phyloP scores from a whole-genome alignment of 37 sponge, comb jelly and placozoan genomes.

The Petrosia ficiformis region DNA sequence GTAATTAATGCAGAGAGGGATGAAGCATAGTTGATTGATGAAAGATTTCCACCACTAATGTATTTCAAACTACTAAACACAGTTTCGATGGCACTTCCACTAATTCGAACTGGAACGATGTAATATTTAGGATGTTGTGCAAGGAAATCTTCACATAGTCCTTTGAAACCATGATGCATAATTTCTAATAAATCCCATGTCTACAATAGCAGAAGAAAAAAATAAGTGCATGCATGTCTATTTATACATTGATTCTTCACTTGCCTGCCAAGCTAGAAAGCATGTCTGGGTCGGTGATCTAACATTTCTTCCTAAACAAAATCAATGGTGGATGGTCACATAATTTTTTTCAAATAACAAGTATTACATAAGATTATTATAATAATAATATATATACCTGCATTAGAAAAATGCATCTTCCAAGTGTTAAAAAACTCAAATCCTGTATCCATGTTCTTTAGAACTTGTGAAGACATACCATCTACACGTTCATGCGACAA shows the following conservation, averaged over 20 bases:
- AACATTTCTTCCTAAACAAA: neutral
- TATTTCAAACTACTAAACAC: conserved; percentile 28
- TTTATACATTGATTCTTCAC: neutral
- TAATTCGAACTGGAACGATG: conserved; percentile 6
- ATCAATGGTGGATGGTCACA: too few species aligned
- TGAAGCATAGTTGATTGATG: conserved; percentile 18
- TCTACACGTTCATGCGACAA: conserved; percentile 9
- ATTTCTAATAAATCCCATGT: conserved; percentile 28
- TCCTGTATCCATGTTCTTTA: conserved; percentile 15
- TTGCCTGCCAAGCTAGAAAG: conserved; percentile 19
- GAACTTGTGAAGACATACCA: neutral
- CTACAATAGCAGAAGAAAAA: neutral
- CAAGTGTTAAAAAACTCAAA: conserved; percentile 13
- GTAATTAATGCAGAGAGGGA: conserved; percentile 10
- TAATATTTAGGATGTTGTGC: conserved; percentile 3
- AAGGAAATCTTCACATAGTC: conserved; percentile 18
- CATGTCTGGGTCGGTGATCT: conserved; percentile 6
- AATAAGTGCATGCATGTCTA: too few species aligned
- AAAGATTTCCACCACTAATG: conserved; percentile 19
- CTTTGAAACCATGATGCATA: conserved; percentile 29
- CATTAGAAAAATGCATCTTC: conserved; percentile 4
- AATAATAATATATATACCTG: neutral
- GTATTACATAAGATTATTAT: neutral
- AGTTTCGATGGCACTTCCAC: conserved; percentile 8
- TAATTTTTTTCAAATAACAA: too few species aligned